Evolutionary conservation across 1,140 invertebrate species (phyloP).

Genomic region (Drosophila ironensis): DNA sequence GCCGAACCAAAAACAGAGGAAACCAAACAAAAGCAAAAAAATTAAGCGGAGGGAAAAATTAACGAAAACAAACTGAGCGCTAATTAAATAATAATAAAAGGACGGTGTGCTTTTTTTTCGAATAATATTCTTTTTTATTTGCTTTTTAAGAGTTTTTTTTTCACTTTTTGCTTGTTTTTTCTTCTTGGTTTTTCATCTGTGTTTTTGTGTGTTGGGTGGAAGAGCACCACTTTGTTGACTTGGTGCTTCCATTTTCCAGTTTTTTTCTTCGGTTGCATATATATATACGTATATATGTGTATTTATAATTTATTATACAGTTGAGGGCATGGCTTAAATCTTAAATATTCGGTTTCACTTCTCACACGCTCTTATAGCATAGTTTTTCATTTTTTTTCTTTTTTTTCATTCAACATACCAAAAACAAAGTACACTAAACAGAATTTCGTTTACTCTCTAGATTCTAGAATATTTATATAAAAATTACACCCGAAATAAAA

Average conservation of each 20-base stretch:
- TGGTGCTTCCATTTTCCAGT: constrained; percentile 54
- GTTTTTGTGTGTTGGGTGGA: constrained; percentile 52
- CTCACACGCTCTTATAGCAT: constrained; percentile 40
- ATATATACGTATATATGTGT: constrained; percentile 24
- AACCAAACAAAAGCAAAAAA: not conserved
- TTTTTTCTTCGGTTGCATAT: constrained; percentile 41
- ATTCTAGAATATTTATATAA: constrained; percentile 22
- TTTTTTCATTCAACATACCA: constrained; percentile 55
- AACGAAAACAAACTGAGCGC: constrained; percentile 25
- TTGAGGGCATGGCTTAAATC: constrained; percentile 78
- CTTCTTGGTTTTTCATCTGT: constrained; percentile 63
- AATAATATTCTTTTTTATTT: constrained; percentile 80
- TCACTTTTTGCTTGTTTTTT: constrained; percentile 59
- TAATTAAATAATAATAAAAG: constrained; percentile 77
- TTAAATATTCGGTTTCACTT: constrained; percentile 60
- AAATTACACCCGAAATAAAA: constrained; percentile 34
- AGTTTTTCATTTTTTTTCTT: constrained; percentile 17
- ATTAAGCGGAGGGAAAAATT: not conserved
- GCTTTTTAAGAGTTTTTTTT: constrained; percentile 65
- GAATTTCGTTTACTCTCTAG: constrained; percentile 33
- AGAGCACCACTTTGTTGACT: constrained; percentile 71
- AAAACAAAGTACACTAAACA: constrained; percentile 62
- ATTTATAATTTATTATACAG: constrained; percentile 77
- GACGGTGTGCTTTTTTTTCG: constrained; percentile 56
- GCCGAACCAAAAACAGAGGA: not conserved